Conservation (phyloP, 2,113 vertebrate species). For the Amphilophus citrinellus region DNA sequence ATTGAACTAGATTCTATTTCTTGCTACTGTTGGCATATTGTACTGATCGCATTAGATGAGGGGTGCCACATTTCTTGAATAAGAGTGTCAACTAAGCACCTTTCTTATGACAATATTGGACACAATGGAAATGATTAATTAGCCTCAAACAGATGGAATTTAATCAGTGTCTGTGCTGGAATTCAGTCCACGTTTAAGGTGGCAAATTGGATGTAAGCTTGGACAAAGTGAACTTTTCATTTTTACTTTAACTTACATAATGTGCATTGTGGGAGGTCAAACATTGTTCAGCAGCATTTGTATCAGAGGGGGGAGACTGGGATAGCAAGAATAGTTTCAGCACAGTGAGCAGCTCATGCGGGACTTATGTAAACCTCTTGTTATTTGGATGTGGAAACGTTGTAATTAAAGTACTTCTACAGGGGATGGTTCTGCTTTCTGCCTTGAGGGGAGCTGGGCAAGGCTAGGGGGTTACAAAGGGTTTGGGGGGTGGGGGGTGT, state of each 20-base stretch:
- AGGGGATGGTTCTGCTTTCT: conserved; percentile 52
- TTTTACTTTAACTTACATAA: conserved; percentile 45
- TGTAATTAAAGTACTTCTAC: conserved; percentile 69
- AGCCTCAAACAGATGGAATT: conserved; percentile 67
- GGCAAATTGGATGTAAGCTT: conserved; percentile 41
- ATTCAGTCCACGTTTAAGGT: conserved; percentile 35
- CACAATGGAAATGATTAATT: conserved; percentile 77
- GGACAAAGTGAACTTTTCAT: conserved; percentile 66
- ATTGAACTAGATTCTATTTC: conserved; percentile 51
- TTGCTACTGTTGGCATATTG: conserved; percentile 68
- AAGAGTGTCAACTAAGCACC: conserved; percentile 79
- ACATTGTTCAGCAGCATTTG: conserved; percentile 38
- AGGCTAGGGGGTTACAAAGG: conserved; percentile 40
- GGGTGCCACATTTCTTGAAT: conserved; percentile 67
- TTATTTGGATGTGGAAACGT: conserved; percentile 61
- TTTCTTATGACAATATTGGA: conserved; percentile 74
- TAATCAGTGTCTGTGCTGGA: conserved; percentile 60
- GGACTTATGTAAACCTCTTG: conserved; percentile 70
- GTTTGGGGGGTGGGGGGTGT: conserved; percentile 14
- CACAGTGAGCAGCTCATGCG: conserved; percentile 55
- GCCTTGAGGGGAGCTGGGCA: conserved; percentile 32
- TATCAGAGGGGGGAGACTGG: conserved; percentile 31
- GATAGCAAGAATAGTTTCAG: conserved; percentile 56
- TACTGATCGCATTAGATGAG: conserved; percentile 56
- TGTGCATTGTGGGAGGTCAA: conserved; percentile 54